phyloP scores from a whole-genome alignment of 2,113 vertebrate species.

The Zonotrichia leucophrys region DNA sequence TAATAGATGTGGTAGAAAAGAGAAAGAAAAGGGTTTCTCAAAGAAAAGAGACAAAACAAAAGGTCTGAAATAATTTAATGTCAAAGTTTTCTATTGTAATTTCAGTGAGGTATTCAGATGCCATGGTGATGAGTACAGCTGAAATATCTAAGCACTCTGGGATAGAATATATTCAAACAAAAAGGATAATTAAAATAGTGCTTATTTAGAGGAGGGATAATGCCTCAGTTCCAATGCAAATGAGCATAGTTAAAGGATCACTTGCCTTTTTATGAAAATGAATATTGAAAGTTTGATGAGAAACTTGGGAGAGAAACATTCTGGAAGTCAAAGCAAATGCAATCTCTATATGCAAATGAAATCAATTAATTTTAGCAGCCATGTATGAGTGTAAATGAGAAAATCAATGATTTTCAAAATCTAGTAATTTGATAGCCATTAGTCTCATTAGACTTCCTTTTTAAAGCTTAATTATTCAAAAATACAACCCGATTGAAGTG shows the following conservation, averaged over 20 bases:
- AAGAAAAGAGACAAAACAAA: not conserved
- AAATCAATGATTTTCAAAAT: conserved; percentile 77
- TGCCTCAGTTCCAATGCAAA: conserved; percentile 69
- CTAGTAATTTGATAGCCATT: conserved; percentile 77
- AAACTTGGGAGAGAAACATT: conserved; percentile 67
- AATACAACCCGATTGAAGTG: conserved; percentile 49
- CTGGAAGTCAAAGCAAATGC: conserved; percentile 66
- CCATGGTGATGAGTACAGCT: conserved; percentile 12
- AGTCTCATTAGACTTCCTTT: conserved; percentile 75
- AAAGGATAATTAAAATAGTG: conserved; percentile 61
- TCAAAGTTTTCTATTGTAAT: not conserved
- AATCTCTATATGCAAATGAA: conserved; percentile 74
- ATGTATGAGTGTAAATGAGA: conserved; percentile 64
- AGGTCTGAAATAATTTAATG: not conserved
- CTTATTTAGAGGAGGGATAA: conserved; percentile 64
- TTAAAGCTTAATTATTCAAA: conserved; percentile 77
- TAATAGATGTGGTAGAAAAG: not conserved
- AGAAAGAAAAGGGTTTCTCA: not conserved
- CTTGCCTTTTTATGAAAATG: conserved; percentile 60
- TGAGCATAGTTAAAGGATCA: conserved; percentile 60
- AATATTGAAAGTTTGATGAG: conserved; percentile 70
- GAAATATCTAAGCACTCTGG: conserved; percentile 17
- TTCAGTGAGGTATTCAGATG: conserved; percentile 17
- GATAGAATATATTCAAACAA: conserved; percentile 58
- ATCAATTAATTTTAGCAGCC: conserved; percentile 74